These are phyloP conservation scores for Hepsetus odoe DNA, from an alignment of 2,113 vertebrate species.

Conservation along the genomic window DNA sequence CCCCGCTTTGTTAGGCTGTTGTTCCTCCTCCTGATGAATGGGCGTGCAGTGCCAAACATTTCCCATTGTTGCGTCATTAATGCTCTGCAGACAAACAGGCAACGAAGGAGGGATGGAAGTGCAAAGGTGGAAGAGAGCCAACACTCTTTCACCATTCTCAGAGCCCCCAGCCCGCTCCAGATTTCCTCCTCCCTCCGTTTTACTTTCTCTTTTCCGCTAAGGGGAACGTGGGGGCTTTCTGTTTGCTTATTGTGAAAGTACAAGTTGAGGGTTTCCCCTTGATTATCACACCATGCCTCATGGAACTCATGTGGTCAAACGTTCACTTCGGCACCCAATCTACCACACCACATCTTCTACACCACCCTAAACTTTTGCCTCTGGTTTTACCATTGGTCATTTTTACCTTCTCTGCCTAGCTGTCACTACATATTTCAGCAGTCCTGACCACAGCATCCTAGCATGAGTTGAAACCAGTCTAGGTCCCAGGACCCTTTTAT, in stretches of 20 bases:
- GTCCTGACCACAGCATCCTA: no score
- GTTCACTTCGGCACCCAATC: no score
- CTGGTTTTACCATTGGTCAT: no score
- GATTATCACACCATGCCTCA: not conserved
- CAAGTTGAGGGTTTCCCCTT: slow-evolving; percentile 43
- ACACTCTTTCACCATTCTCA: slow-evolving; percentile 25
- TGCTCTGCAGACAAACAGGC: slow-evolving; percentile 58
- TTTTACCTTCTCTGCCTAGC: no score
- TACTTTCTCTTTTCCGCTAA: slow-evolving; percentile 4
- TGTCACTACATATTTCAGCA: no score
- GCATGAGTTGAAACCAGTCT: no score
- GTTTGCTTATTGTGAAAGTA: slow-evolving; percentile 57
- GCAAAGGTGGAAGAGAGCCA: not conserved
- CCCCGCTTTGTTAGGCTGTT: slow-evolving; percentile 17
- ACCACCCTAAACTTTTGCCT: no score
- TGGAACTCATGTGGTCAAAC: not conserved
- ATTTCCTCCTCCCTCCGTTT: slow-evolving; percentile 18
- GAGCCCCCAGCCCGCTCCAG: no score
- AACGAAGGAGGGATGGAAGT: slow-evolving; percentile 42
- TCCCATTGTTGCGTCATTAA: slow-evolving; percentile 71
- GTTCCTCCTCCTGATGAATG: slow-evolving; percentile 57
- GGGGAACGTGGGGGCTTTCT: slow-evolving; percentile 37
- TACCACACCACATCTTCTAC: no score
- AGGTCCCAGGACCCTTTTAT: no score
- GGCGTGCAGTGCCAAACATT: slow-evolving; percentile 61